Conservation (phyloP, 2,888 invertebrate species). For the Chrysolina americana region DNA sequence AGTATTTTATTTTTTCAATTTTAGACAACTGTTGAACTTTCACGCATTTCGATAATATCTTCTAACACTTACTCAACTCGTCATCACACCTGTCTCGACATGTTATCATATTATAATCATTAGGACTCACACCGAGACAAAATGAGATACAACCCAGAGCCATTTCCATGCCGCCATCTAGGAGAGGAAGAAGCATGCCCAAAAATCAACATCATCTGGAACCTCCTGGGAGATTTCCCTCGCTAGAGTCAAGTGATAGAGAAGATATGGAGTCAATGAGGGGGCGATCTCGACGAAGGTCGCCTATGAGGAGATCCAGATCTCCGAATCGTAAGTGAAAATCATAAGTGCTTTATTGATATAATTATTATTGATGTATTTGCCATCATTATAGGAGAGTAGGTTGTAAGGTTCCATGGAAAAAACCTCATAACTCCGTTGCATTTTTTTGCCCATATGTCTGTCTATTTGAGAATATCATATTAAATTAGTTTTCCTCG, state of each 20-base stretch:
- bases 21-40: too few species aligned
- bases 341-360: neutral
- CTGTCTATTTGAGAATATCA: too few species aligned
- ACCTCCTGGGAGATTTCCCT: constrained; percentile 60
- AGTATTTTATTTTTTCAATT: too few species aligned
- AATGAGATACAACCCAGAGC: constrained; percentile 44
- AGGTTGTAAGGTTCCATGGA: too few species aligned
- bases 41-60: neutral
- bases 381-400: too few species aligned
- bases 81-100: neutral
- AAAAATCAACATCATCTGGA: constrained; percentile 59
- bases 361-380: too few species aligned
- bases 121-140: constrained; percentile 51
- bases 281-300: constrained; percentile 27
- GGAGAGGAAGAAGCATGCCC: constrained; percentile 61
- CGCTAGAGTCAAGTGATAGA: constrained; percentile 58
- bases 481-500: too few species aligned
- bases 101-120: neutral
- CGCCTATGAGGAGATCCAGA: constrained; percentile 45
- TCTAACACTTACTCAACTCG: neutral
- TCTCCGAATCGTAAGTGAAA: constrained; percentile 53
- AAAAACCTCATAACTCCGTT: too few species aligned
- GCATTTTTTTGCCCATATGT: too few species aligned
- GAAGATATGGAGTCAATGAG: constrained; percentile 42
- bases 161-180: constrained; percentile 41